phyloP scores from a whole-genome alignment of 2,113 vertebrate species.

The Antennarius striatus region DNA sequence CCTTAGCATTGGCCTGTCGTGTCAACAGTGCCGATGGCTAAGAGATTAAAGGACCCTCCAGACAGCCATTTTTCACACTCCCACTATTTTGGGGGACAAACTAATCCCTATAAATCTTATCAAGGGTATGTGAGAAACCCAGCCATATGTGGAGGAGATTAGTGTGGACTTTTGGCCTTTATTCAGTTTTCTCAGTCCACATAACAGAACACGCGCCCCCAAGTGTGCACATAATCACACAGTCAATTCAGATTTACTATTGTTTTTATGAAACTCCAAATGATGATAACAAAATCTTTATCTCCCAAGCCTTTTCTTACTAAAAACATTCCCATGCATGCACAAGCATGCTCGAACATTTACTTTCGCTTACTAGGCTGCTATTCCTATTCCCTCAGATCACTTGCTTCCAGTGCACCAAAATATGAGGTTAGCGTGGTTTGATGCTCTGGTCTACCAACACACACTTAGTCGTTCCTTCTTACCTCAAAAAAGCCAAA shows the following conservation, averaged over 20 bases:
- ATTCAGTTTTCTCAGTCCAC: conserved; percentile 54
- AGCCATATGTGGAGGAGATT: conserved; percentile 70
- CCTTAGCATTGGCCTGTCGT: conserved; percentile 23
- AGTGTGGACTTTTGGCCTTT: conserved; percentile 55
- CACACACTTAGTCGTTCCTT: conserved; percentile 36
- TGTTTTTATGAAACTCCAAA: conserved; percentile 51
- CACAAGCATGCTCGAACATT: neutral
- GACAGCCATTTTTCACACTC: conserved; percentile 57
- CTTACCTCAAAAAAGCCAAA: conserved; percentile 62
- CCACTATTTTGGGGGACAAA: conserved; percentile 58
- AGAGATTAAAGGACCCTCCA: conserved; percentile 64
- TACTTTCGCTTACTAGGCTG: neutral
- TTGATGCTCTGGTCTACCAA: conserved; percentile 28
- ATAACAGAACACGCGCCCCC: conserved; percentile 38
- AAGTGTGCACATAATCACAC: conserved; percentile 11
- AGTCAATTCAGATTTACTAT: conserved; percentile 31
- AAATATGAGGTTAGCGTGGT: neutral
- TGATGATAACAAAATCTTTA: conserved; percentile 37
- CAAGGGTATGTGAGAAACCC: conserved; percentile 66
- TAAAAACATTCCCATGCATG: neutral
- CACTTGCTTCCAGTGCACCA: conserved; percentile 4
- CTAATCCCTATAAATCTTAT: conserved; percentile 74
- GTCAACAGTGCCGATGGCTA: conserved; percentile 51
- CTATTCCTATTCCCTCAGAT: conserved; percentile 16
- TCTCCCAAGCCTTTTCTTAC: conserved; percentile 28